Conservation (phyloP, 1,140 invertebrate genomes). For the Idris sp. region DNA sequence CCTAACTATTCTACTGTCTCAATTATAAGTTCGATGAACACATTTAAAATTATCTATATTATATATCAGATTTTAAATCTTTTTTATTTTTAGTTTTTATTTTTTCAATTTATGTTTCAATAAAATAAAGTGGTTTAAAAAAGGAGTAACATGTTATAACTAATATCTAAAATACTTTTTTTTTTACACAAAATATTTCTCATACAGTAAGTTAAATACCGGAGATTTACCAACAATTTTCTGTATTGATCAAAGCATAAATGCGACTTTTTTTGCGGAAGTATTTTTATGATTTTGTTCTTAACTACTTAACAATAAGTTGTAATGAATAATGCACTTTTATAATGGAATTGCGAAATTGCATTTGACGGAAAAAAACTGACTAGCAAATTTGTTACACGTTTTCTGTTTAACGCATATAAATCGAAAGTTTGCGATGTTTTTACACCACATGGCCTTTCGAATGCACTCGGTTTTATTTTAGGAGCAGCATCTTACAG, state of each 20-base stretch:
- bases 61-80: no score
- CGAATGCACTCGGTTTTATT: conserved; percentile 10
- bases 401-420: conserved; percentile 3
- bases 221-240: background rate
- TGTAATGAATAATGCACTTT: conserved; percentile 22
- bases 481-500: background rate
- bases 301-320: conserved; percentile 1
- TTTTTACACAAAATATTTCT: no score
- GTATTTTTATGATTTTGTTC: conserved; percentile 28
- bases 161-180: no score
- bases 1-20: conserved; percentile 26
- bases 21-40: conserved; percentile 18
- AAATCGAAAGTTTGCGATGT: conserved; percentile 18
- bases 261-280: conserved; percentile 4
- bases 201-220: no score
- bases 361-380: conserved; percentile 7
- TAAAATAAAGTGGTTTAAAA: no score
- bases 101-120: no score
- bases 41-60: no score
- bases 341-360: conserved; percentile 14
- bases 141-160: no score
- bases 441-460: conserved; percentile 9
- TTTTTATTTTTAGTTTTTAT: no score
- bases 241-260: conserved; percentile 10
- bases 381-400: conserved; percentile 5